Evolutionary conservation across 2,113 vertebrate species (phyloP).

Genomic region (Paratilapia polleni): DNA sequence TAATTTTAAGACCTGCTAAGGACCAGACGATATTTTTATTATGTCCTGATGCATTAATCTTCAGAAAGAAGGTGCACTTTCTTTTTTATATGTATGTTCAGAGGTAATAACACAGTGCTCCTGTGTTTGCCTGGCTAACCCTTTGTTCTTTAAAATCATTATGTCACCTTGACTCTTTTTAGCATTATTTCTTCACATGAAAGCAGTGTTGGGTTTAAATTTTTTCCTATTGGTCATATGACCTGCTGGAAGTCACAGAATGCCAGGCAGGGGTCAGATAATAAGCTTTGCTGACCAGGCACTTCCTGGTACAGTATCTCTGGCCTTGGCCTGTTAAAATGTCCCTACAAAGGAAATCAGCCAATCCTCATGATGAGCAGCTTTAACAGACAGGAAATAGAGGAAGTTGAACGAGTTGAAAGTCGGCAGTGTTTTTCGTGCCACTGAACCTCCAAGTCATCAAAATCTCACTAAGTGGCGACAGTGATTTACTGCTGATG

Average conservation of each 20-base stretch:
- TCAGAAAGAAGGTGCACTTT: not conserved
- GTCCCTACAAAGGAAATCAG: conserved; percentile 54
- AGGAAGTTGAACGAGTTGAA: conserved; percentile 54
- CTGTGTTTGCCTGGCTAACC: not conserved
- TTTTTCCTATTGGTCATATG: not conserved
- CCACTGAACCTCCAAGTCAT: conserved; percentile 38
- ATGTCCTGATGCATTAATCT: not conserved
- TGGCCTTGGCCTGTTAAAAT: not conserved
- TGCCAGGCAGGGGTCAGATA: conserved; percentile 2
- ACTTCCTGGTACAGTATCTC: conserved; percentile 63
- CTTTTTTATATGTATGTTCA: too few relatives aligned
- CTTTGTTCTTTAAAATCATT: not conserved
- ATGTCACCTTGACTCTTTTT: not conserved
- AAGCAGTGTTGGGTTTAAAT: not conserved
- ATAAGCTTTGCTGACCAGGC: conserved; percentile 56
- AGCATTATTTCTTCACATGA: not conserved
- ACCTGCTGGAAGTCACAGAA: not conserved
- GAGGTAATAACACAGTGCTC: not conserved
- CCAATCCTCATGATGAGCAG: not conserved
- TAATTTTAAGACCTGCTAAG: not conserved
- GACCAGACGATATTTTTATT: not conserved
- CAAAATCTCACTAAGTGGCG: conserved; percentile 29
- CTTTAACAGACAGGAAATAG: conserved; percentile 57
- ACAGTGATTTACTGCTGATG: conserved; percentile 36
- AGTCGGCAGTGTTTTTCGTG: conserved; percentile 4